Conservation (phyloP, 2,113 vertebrate genomes). For the Mormoops blainvillei region DNA sequence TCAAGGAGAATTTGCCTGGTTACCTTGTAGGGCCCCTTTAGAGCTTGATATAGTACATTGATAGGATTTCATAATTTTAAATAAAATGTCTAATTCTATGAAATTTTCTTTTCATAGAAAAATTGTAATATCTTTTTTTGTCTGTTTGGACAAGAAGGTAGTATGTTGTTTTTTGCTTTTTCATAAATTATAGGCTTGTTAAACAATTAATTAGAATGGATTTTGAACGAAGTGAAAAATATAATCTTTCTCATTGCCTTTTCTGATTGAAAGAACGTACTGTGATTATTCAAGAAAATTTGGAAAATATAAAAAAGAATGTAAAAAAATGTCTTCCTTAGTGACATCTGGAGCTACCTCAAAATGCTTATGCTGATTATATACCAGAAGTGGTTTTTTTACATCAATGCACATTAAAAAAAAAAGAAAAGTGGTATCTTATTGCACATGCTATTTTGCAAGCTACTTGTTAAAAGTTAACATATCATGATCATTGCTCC, state of each 20-base stretch:
- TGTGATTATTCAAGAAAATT: neutral
- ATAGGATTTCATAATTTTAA: neutral
- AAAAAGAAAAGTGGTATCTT: constrained; percentile 12
- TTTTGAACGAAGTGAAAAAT: constrained; percentile 12
- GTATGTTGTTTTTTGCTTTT: neutral
- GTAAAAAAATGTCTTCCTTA: neutral
- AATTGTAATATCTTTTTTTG: neutral
- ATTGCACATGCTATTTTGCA: neutral
- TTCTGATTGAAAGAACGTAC: neutral
- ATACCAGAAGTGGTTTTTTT: neutral
- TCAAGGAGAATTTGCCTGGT: neutral
- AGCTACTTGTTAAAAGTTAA: neutral
- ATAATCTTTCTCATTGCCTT: neutral
- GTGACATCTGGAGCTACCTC: neutral
- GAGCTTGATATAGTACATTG: neutral
- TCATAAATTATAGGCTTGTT: neutral
- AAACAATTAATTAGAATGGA: constrained; percentile 9
- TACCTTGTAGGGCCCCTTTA: neutral
- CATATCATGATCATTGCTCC: neutral
- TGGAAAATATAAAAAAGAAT: constrained; percentile 33
- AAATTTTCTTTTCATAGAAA: constrained; percentile 13
- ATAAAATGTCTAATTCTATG: neutral
- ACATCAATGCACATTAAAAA: neutral
- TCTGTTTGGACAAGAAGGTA: neutral
- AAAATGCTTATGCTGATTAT: neutral